Evolutionary conservation across 30 jellyfish, hydroid and myxozoan species (phyloP).

Genomic region (Cassiopea xamachana): DNA sequence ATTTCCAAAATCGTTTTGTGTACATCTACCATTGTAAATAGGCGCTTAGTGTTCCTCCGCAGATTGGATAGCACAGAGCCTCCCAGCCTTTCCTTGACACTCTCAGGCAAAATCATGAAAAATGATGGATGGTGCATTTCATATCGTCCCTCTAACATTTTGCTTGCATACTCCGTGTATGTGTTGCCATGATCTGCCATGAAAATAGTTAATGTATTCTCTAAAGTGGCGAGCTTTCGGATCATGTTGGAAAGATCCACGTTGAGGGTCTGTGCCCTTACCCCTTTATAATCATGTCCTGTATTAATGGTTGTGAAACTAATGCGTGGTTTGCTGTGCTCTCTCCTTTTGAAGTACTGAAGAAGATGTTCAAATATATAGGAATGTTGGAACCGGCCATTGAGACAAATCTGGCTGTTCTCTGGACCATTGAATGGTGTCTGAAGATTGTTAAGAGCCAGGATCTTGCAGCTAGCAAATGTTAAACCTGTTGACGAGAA

Average conservation of each 20-base stretch:
- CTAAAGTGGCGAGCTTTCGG: conserved; percentile 33
- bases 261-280: conserved; percentile 86
- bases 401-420: conserved; percentile 73
- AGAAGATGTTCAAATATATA: conserved; percentile 61
- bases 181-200: conserved; percentile 97
- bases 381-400: conserved; percentile 83
- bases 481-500: conserved; percentile 60
- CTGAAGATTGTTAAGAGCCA: conserved; percentile 42
- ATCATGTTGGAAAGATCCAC: conserved; percentile 68
- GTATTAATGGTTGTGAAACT: conserved; percentile 75
- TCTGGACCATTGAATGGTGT: conserved; percentile 84
- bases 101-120: conserved; percentile 83
- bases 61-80: conserved; percentile 55
- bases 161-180: conserved; percentile 73
- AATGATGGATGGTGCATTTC: conserved; percentile 93
- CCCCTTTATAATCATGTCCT: conserved; percentile 89
- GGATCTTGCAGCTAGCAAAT: conserved; percentile 77
- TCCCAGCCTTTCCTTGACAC: conserved; percentile 70
- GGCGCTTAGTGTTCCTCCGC: conserved; percentile 76
- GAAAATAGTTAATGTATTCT: conserved; percentile 80
- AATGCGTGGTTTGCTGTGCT: conserved; percentile 32
- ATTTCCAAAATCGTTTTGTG: conserved; percentile 59
- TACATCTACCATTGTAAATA: conserved; percentile 81
- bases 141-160: conserved; percentile 85
- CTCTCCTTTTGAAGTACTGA: conserved; percentile 11